Base-by-base conservation (phyloP, 2,797 vertebrate genomes). In the Momotus momota region DNA sequence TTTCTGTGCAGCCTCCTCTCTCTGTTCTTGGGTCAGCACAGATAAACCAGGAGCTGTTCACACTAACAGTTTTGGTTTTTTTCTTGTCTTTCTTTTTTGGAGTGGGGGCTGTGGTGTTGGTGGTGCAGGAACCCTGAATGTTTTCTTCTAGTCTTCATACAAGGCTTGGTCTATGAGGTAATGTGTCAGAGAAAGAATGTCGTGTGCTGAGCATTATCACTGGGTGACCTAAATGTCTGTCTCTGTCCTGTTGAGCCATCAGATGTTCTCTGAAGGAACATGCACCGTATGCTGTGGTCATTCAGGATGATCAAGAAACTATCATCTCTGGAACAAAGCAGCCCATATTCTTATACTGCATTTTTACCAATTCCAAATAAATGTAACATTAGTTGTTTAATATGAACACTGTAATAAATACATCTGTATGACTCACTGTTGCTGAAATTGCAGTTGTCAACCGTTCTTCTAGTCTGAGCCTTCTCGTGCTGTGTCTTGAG, bases 51-150 rank as follows among this genome's bases (percentile, higher is more conserved):
- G 65, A 69, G 11, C 29, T 65, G 5, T 14, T 62, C 8, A 3
- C 29, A 12, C 14, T 69, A 35, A n/a, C 17, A 7, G 26, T 35
- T 35, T 35, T 35, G 35, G 35, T 35, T 35, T 35, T 35, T 35
- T 35, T 35, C 35, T 35, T 35, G 35, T 35, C 35, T 35, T 35
- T 8, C 4, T 17, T 31, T 16, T 27, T 11, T 41, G 51, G 22
- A 5, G 19, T 4, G 14, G 4, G 1, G 4, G 3, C 35, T 35
- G 35, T 17, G 17, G 46, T 46, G 13, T 8, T 19, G 4, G 14
- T 4, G 14, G 4, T 1, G 4, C 3, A 14, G 40, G 62, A n/a
- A 0, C 4, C 22, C 31, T 31, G 35, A 58, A 3, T 60, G 11
- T 71, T 90, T 67, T 62, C 16, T 65, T 65, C 22, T 20, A 26